These are phyloP conservation scores for Rhabdomys pumilio DNA, from an alignment of 2,797 vertebrate genomes.

Conservation along the genomic window DNA sequence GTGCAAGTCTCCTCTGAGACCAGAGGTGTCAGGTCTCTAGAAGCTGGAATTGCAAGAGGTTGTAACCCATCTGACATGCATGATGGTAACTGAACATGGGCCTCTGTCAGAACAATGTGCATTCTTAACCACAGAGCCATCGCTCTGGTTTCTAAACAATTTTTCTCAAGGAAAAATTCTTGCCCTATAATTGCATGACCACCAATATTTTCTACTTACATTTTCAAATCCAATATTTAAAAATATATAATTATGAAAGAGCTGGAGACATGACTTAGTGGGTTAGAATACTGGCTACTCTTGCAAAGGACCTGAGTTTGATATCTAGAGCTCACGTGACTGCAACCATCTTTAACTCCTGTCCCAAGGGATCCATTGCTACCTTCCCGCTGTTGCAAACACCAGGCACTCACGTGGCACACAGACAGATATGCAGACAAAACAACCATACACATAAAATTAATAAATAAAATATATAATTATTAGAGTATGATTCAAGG, in stretches of 20 bases:
- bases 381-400: neutral
- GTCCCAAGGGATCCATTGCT: neutral
- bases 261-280: neutral
- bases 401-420: neutral
- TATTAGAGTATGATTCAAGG: neutral
- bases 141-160: neutral
- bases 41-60: neutral
- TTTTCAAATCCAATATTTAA: neutral
- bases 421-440: neutral
- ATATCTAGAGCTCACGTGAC: neutral
- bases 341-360: neutral
- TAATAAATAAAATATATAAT: neutral
- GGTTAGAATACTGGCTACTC: neutral
- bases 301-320: neutral
- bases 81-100: too few relatives aligned
- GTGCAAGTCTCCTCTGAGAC: neutral
- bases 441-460: neutral
- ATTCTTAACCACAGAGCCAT: neutral
- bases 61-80: too few relatives aligned
- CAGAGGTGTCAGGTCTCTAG: neutral
- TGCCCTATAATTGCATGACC: neutral
- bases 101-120: neutral
- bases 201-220: neutral
- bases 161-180: neutral
- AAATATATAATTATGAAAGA: neutral